Evolutionary conservation across 1,140 invertebrate species (phyloP).

Genomic region (Calliopsis andreniformis): DNA sequence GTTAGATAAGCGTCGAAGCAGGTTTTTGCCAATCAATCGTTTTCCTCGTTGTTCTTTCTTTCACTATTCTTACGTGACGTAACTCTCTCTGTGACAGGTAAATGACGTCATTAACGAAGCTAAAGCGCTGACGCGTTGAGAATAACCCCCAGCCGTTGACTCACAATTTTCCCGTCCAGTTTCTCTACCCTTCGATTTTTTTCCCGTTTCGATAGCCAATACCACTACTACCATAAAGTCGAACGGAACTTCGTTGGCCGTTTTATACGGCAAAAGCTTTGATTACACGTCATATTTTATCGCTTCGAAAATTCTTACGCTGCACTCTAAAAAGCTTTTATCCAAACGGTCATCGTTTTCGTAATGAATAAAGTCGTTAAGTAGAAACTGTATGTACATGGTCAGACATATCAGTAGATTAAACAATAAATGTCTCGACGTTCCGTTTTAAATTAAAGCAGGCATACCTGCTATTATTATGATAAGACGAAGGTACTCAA

Average conservation of each 20-base stretch:
- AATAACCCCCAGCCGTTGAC: conserved; percentile 66
- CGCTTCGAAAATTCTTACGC: conserved; percentile 11
- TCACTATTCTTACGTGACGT: conserved; percentile 36
- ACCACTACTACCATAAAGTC: conserved; percentile 60
- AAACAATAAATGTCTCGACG: too few species aligned
- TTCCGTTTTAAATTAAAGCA: too few species aligned
- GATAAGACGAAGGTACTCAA: too few species aligned
- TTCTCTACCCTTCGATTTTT: conserved; percentile 67
- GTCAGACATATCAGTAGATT: too few species aligned
- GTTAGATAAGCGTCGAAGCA: conserved; percentile 15
- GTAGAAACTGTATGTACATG: too few species aligned
- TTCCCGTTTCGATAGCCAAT: conserved; percentile 70
- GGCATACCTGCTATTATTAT: too few species aligned
- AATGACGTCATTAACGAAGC: conserved; percentile 74
- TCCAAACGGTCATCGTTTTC: too few species aligned
- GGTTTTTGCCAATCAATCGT: conserved; percentile 26
- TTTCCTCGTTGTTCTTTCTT: conserved; percentile 20
- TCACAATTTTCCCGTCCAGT: conserved; percentile 58
- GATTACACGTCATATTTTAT: conserved; percentile 56
- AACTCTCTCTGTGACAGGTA: conserved; percentile 62
- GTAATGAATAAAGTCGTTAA: too few species aligned
- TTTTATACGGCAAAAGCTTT: conserved; percentile 36
- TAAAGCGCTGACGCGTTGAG: conserved; percentile 73
- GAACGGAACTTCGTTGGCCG: conserved; percentile 54
- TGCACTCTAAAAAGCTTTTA: not conserved